phyloP scores from a whole-genome alignment of 2,888 invertebrate genomes.

The Disparrhopalites patrizii region DNA sequence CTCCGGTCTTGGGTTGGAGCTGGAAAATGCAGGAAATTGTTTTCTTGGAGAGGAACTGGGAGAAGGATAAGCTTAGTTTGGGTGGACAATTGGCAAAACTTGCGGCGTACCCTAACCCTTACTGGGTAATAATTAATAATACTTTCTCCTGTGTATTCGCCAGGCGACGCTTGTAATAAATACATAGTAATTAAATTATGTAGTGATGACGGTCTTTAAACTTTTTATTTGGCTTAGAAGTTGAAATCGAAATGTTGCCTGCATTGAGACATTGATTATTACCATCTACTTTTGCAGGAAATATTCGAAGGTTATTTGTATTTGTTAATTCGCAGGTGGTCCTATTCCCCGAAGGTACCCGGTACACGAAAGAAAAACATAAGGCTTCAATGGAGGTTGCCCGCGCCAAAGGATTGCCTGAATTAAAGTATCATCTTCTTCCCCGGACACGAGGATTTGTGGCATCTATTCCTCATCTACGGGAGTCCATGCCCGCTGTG shows the following conservation, averaged over 20 bases:
- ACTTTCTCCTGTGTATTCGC: not conserved
- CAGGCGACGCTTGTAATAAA: not conserved
- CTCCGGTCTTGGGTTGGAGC: slow-evolving; percentile 92
- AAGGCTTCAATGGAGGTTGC: slow-evolving; percentile 84
- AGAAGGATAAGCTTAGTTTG: slow-evolving; percentile 82
- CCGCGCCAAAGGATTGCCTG: slow-evolving; percentile 74
- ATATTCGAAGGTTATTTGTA: not conserved
- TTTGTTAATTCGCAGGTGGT: slow-evolving; percentile 60
- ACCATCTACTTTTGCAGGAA: not conserved
- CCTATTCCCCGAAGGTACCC: slow-evolving; percentile 88
- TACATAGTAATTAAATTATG: not conserved
- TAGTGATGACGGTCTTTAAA: not conserved
- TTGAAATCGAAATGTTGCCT: too few species aligned
- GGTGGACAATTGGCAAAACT: slow-evolving; percentile 73
- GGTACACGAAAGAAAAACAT: slow-evolving; percentile 82
- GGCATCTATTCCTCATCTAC: slow-evolving; percentile 75
- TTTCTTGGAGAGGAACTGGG: slow-evolving; percentile 85
- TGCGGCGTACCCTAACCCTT: slow-evolving; percentile 82
- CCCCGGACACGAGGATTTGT: slow-evolving; percentile 95
- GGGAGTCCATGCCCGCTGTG: slow-evolving; percentile 68
- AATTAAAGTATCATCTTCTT: slow-evolving; percentile 64
- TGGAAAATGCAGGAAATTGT: slow-evolving; percentile 95
- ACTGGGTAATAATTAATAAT: slow-evolving; percentile 63
- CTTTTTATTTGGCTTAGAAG: too few species aligned
- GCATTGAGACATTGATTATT: too few species aligned